Conservation (phyloP, 2,113 vertebrate species). For the Gymnobelideus leadbeateri region DNA sequence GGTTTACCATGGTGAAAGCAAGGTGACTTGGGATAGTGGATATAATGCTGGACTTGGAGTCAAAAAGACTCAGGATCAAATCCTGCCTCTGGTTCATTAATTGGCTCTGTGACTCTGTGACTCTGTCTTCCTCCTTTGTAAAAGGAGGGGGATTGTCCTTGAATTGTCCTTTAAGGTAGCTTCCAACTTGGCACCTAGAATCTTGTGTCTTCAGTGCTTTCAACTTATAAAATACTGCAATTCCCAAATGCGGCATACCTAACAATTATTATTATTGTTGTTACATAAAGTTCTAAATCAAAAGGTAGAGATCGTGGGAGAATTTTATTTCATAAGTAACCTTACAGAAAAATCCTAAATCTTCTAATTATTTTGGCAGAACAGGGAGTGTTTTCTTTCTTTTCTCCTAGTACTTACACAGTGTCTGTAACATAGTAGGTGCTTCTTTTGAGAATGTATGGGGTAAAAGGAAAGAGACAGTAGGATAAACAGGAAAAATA, state of each 20-base stretch:
- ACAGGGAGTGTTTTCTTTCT: too few relatives aligned
- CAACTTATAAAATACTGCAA: not conserved
- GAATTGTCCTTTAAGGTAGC: not conserved
- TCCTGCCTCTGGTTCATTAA: not conserved
- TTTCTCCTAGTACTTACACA: not conserved
- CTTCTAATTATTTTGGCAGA: not conserved
- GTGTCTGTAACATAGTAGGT: not conserved
- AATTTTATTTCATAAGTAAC: slow-evolving; percentile 52
- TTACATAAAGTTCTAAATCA: slow-evolving; percentile 61
- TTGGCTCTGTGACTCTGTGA: not conserved
- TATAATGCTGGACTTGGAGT: not conserved
- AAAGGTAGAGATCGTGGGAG: slow-evolving; percentile 45
- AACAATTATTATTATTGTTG: not conserved
- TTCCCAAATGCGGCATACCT: not conserved
- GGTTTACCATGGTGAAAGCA: not conserved
- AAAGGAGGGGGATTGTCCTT: not conserved
- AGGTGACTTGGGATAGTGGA: not conserved
- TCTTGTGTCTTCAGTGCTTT: not conserved
- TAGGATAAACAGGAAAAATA: not conserved
- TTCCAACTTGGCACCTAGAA: not conserved
- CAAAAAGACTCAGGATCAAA: not conserved
- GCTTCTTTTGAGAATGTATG: too few relatives aligned
- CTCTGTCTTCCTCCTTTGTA: not conserved
- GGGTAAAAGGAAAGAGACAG: not conserved
- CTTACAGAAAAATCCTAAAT: slow-evolving; percentile 42